Evolutionary conservation across 2,888 invertebrate species (phyloP), one percentile per base, ranked within the genome.

Genomic region (Drosophila nigritarsus): DNA sequence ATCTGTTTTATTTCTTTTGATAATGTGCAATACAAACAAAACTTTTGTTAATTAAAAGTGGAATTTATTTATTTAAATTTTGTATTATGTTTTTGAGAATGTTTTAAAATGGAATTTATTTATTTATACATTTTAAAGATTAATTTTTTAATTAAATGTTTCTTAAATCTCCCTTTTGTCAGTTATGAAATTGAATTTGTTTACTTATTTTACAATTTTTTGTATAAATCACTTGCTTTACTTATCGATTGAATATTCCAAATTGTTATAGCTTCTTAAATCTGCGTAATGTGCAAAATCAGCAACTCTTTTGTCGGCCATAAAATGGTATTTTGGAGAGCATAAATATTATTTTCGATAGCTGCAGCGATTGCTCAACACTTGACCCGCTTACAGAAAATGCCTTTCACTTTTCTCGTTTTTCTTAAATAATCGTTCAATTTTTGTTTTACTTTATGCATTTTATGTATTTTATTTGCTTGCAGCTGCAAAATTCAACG

Each of bases 401-500:
- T 34, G 38, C 30, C 67, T 70, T 81, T 86, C 66, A 58, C 73
- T 82, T 48, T 67, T 72, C 68, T 58, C 24, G 7, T 45, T 24
- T 45, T 15, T 15, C 24, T 45, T 27, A 59, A 65, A 79, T 49
- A 50, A 53, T 53, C 34, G 53, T 53, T 18, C 65, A 32, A 9
- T 40, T 45, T 20, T 24, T 45, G 45, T 24, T 24, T 45, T 15
- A 45, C 24, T 24, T n/a, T 42, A 42, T 42, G 20, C n/a, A 42
- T 42, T 42, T 49, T 29, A 24, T 36, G 36, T 2, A 61, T 69
- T 67, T 51, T n/a, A n/a, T 68, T 62, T 61, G 29, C 27, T 76
- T 69, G 20, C 93, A 96, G 96, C 92, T 95, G 84, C 94, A 94
- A 73, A 95, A 95, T 90, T 94, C 95, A 5, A 95, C 95, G 72